A percentile compares a stretch with the other conserved stretches of the same genome.
These are phyloP conservation scores for Cosmopolites sordidus DNA, from an alignment of 2,888 invertebrate species.

Conservation along the genomic window DNA sequence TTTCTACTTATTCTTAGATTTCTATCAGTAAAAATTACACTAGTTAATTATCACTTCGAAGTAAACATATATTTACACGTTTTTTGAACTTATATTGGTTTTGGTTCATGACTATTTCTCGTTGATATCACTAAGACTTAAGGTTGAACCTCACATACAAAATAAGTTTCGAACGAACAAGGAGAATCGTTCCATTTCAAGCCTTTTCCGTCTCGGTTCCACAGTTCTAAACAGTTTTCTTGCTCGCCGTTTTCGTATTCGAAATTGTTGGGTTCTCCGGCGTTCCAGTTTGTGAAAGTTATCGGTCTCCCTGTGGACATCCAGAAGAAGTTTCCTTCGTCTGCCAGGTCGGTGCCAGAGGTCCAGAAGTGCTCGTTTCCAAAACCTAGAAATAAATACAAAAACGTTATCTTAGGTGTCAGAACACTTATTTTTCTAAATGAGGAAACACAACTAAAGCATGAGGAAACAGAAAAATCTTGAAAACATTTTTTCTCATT, in stretches of 20 bases:
- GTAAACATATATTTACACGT: not conserved
- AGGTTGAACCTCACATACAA: conserved; percentile 79
- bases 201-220: conserved; percentile 89
- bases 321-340: conserved; percentile 90
- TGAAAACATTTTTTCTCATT: too few species aligned
- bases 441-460: too few species aligned
- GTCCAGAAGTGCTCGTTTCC: conserved; percentile 93
- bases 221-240: conserved; percentile 85
- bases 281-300: conserved; percentile 90
- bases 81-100: not conserved
- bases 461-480: too few species aligned
- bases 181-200: conserved; percentile 92
- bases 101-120: not conserved
- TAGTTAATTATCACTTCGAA: too few species aligned
- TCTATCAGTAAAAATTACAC: too few species aligned
- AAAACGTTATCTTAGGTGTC: too few species aligned
- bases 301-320: conserved; percentile 86
- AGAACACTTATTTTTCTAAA: too few species aligned
- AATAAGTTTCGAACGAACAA: conserved; percentile 88
- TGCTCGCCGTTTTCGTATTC: conserved; percentile 90
- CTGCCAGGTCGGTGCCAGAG: conserved; percentile 85
- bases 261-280: conserved; percentile 91
- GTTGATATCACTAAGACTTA: conserved; percentile 1
- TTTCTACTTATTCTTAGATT: too few species aligned
- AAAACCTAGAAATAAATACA: conserved; percentile 56